Evolutionary conservation across 2,888 invertebrate genomes (phyloP), one percentile per base, ranked within the genome.

Genomic region (Synanthedon andrenaeformis): DNA sequence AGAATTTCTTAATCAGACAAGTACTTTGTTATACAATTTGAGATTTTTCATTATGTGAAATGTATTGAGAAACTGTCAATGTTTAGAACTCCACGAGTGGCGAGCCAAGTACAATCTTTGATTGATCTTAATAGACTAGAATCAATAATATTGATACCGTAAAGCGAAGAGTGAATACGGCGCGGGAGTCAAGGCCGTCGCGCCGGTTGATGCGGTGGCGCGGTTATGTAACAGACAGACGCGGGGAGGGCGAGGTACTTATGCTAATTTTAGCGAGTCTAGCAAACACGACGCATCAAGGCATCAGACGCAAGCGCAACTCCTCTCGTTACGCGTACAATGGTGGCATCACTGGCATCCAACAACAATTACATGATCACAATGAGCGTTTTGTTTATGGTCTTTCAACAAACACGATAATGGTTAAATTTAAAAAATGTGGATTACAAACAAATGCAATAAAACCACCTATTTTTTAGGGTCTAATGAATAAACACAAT

Each of bases 181-280:
- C 84, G 86, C 86, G 82, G 84, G 87, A 87, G 86, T 87, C 87
- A 87, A 87, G 87, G 87, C 85, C 86, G 64, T 62, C 58, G 35
- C 35, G 35, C 35, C 35, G 35, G 35, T 23, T 35, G 35, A 35
- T 35, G 35, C 35, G 63, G 74, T 76, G 75, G 77, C 76, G 76
- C 74, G 76, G 72, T 87, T 86, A 87, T 76, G 66, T 85, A 86
- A 87, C 72, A 64, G 62, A 87, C 72, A 64, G 62, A 58, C 60
- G 64, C 59, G 62, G 62, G 63, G 67, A 63, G 66, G 59, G 77
- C 71, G 80, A 79, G 80, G 76, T 78, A 64, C 63, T 59, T 65
- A 65, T 70, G 83, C 82, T 86, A 84, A 84, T 79, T 81, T 86
- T 86, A 85, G 81, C 77, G 66, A 69, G 75, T 76, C 77, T 75